Base-by-base conservation (phyloP, 2,113 vertebrate genomes). In the Callipepla squamata region DNA sequence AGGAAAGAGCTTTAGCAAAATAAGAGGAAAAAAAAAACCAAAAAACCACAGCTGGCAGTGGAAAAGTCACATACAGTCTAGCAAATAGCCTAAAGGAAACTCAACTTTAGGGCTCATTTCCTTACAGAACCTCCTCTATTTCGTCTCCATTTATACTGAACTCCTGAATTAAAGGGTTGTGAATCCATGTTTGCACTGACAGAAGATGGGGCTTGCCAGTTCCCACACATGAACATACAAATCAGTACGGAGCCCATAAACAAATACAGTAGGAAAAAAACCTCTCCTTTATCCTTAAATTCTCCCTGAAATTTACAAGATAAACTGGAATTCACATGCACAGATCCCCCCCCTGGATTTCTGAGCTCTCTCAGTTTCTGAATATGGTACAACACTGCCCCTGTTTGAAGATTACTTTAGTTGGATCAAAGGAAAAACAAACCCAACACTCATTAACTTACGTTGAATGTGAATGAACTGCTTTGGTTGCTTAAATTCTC, bases 381-480 rank as follows among this genome's bases (percentile, higher is more conserved):
- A 74, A 63, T 44, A 62, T 2, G 12, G 26, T 0, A 68, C 38
- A 85, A 45, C 25, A 23, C 16, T 20, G 50, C 8, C n/a, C 40
- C 59, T 34, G 13, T 18, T 1, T 59, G 62, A 53, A 10, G 7
- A 42, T 18, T 7, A 5, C 30, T 59, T 36, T 21, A 55, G 20
- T 47, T 13, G 58, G 77, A 30, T 22, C 45, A 50, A 45, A 17
- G 38, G 67, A 47, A 75, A 59, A 86, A 13, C 12, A 57, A 38
- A 75, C 32, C 40, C 57, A 67, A 15, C 1, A 89, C 44, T n/a
- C 63, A 80, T 38, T 32, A 73, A 98, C 99, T 98, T 97, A 99
- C 99, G 98, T 89, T 99, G 99, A 93, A 99, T 98, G 96, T 99
- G 99, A 95, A 99, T 98, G 97, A 99, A 99, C 98, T 99, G 98